Percentiles rank a stretch among this genome's conserved stretches.
Conservation (phyloP, 2,113 vertebrate genomes). For the Casuarius casuarius region DNA sequence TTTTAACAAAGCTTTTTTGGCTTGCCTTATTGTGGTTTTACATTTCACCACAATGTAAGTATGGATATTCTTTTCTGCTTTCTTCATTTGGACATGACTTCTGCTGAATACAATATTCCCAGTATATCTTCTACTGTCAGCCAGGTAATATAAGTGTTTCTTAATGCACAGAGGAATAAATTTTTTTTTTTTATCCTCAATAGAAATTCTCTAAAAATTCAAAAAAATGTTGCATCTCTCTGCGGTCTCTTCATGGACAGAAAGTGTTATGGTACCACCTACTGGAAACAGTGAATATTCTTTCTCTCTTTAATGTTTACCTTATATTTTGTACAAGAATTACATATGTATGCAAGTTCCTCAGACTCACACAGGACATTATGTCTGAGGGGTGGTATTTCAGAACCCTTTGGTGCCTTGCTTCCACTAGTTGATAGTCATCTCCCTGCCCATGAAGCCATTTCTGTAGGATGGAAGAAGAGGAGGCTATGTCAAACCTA, state of each 20-base stretch:
- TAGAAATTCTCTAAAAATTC: not conserved
- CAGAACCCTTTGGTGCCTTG: not conserved
- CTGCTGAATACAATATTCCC: not conserved
- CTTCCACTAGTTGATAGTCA: not conserved
- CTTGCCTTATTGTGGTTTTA: not conserved
- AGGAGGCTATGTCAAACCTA: not conserved
- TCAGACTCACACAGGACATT: not conserved
- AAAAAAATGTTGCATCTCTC: not conserved
- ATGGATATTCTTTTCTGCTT: not conserved
- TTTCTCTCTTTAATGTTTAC: not conserved
- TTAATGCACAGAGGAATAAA: not conserved
- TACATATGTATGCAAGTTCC: not conserved
- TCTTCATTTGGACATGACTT: not conserved
- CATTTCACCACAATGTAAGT: not conserved
- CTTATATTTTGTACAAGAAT: not conserved
- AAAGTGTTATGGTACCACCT: slow-evolving; percentile 48
- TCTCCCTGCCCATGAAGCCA: not conserved
- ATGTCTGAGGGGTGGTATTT: not conserved
- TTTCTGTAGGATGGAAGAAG: not conserved
- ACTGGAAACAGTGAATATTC: slow-evolving; percentile 40
- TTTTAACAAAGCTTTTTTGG: not conserved
- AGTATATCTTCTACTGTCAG: not conserved
- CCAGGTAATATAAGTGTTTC: not conserved
- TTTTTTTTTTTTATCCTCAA: not conserved
- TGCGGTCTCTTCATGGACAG: not conserved